A percentile compares a stretch with the other conserved stretches of the same genome.
phyloP scores from a whole-genome alignment of 2,888 invertebrate genomes.

The Conus canariensis region DNA sequence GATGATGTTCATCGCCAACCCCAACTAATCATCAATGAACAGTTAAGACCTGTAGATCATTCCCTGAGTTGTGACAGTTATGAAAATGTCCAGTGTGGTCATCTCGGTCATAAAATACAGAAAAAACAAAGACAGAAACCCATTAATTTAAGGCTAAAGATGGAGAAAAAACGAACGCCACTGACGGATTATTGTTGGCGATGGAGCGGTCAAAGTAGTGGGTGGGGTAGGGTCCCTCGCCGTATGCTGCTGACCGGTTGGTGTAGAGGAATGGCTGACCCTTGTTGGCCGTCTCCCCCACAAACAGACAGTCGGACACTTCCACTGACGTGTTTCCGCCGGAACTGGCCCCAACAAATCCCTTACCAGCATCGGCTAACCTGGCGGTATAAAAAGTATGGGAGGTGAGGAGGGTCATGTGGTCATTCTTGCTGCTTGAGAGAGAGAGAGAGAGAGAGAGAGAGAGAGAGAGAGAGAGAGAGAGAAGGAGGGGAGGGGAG shows the following conservation, averaged over 20 bases:
- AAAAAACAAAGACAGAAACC: neutral
- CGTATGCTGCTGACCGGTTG: neutral
- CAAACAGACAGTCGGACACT: conserved; percentile 42
- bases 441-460: too few species aligned
- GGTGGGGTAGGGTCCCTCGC: neutral
- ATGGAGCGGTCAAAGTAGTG: conserved; percentile 21
- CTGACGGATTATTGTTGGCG: conserved; percentile 32
- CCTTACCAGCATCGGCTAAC: conserved; percentile 43
- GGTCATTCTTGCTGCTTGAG: too few species aligned
- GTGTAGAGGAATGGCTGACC: conserved; percentile 19
- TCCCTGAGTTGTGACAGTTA: too few species aligned
- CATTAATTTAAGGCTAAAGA: too few species aligned
- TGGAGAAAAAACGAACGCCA: neutral
- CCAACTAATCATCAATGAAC: too few species aligned
- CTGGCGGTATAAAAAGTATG: conserved; percentile 27
- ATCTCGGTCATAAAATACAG: neutral
- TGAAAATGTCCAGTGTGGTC: neutral
- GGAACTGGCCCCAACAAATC: conserved; percentile 35
- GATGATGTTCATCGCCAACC: too few species aligned
- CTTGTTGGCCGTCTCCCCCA: conserved; percentile 48
- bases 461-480: too few species aligned
- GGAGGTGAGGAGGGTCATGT: too few species aligned
- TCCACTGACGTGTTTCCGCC: conserved; percentile 34
- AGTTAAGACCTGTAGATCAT: too few species aligned
- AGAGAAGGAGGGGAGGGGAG: too few species aligned